Evolutionary conservation across 2,797 vertebrate species (phyloP), one percentile per base, ranked within the genome.

Genomic region (Leptoclinus maculatus): DNA sequence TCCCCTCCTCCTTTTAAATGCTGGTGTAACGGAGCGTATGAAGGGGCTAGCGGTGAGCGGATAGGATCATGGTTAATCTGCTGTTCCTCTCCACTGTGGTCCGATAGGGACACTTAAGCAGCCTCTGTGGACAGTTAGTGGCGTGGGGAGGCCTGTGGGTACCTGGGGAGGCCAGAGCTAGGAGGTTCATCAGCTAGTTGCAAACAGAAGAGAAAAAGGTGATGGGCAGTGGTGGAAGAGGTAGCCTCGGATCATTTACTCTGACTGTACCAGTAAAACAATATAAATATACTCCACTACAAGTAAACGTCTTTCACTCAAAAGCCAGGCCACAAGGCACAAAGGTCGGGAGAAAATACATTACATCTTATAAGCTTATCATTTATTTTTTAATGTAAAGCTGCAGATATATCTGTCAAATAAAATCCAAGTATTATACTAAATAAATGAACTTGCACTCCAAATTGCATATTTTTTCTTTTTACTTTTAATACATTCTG

Each of bases 41-140:
- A 94, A 93, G 90, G 92, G 87, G 88, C 91, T 95, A 93, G 95
- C 93, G 83, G 94, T 86, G 93, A 94, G 95, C 93, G 93, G 96
- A 97, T 97, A 95, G 96, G 96, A 97, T 97, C 96, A 96, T 96
- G 94, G 94, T 90, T 97, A 97, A 97, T 97, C 96, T 96, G 94
- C 95, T 96, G 96, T 97, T 97, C 95, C 94, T 95, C 93, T 87
- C 94, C 87, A 60, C 82, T 94, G 95, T 96, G 95, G 94, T 94
- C 95, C 92, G 95, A 95, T 83, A 95, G 93, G 95, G 94, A 96
- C 94, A 95, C 96, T 96, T 95, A 96, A 95, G 95, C 95, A 95
- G 93, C 93, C 94, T 95, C 91, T 95, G 93, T 94, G 91, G 92
- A 87, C 88, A 71, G 87, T 87, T 79, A 89, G 92, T 72, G 90